Percentiles rank a stretch among this genome's conserved stretches.
Evolutionary conservation across 2,797 vertebrate species (phyloP).

Genomic region (Mus spretus): DNA sequence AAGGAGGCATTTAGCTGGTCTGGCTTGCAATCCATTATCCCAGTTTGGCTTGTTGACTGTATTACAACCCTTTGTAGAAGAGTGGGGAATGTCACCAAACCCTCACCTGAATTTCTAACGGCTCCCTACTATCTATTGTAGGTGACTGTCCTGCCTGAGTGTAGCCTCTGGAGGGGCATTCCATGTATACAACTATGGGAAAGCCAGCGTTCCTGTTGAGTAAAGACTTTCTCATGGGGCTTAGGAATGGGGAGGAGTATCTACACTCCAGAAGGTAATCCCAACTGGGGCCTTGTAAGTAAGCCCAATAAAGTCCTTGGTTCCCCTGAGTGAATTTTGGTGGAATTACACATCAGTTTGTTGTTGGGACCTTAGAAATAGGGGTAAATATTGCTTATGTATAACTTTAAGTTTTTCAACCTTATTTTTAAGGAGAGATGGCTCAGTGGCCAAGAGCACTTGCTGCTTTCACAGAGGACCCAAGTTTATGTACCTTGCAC

Average conservation of each 20-base stretch:
- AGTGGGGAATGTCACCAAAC: background rate
- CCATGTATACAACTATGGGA: background rate
- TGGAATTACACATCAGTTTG: background rate
- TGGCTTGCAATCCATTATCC: background rate
- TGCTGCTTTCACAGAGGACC: background rate
- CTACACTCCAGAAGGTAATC: background rate
- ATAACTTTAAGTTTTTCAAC: background rate
- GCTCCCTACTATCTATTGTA: too few relatives aligned
- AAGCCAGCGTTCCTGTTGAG: background rate
- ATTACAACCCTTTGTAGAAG: background rate
- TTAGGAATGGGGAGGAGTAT: background rate
- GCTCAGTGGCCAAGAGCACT: background rate
- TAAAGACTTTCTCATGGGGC: background rate
- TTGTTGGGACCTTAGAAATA: background rate
- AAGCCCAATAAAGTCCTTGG: background rate
- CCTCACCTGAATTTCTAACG: background rate
- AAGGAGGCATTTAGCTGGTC: background rate
- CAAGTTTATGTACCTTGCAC: background rate
- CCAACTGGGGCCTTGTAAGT: background rate
- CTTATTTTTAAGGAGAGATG: background rate
- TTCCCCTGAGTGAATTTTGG: background rate
- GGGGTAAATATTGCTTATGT: background rate
- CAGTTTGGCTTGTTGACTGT: background rate
- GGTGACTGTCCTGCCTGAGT: too few relatives aligned
- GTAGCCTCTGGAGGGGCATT: background rate